A percentile compares a stretch with the other conserved stretches of the same genome.
These are phyloP conservation scores for Eulemur rubriventer DNA, from an alignment of 2,797 vertebrate genomes.

Conservation along the genomic window DNA sequence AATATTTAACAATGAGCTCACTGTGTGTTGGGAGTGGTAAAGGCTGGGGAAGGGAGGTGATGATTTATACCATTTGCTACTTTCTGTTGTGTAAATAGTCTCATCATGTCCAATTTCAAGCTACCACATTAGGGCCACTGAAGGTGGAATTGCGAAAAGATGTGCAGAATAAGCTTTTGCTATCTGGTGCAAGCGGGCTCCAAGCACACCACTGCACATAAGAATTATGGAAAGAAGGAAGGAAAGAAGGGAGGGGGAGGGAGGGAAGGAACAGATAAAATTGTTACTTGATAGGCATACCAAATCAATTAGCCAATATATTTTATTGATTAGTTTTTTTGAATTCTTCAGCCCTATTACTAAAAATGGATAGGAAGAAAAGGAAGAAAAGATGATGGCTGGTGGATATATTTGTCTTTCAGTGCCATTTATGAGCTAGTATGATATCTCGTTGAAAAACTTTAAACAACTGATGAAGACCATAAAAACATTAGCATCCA, in stretches of 20 bases:
- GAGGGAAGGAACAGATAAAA: background rate
- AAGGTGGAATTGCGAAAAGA: background rate
- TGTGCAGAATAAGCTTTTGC: background rate
- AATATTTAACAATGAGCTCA: background rate
- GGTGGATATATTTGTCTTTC: background rate
- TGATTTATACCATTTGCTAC: background rate
- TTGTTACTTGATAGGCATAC: background rate
- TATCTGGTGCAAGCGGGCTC: background rate
- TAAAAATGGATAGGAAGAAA: background rate
- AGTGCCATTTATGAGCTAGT: background rate
- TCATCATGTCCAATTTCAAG: background rate
- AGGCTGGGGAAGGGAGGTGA: fast-evolving
- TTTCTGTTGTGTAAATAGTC: background rate
- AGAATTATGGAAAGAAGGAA: background rate
- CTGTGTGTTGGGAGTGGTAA: background rate
- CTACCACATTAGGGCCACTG: background rate
- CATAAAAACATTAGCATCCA: background rate
- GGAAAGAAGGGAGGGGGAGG: too few relatives aligned
- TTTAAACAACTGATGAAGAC: background rate
- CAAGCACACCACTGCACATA: background rate
- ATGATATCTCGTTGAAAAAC: background rate
- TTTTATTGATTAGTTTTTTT: background rate
- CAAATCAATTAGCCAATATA: background rate
- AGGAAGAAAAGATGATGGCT: background rate
- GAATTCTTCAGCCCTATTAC: background rate